phyloP scores from a whole-genome alignment of 2,113 vertebrate genomes.

The Tyrannus savana region DNA sequence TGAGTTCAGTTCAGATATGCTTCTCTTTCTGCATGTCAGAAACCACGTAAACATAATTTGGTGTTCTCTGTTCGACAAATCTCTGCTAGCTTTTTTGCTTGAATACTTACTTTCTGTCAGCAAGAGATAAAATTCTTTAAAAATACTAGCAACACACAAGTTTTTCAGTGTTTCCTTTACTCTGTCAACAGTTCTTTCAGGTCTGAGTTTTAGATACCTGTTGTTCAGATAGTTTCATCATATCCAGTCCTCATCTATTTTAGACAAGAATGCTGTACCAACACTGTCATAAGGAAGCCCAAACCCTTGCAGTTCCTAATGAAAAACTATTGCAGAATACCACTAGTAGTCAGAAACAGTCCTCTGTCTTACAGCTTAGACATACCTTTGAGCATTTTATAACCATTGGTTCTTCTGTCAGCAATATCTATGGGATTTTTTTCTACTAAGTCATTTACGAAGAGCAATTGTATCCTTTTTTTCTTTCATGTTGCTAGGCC shows the following conservation, averaged over 20 bases:
- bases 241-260: neutral
- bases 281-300: neutral
- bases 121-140: neutral
- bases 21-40: neutral
- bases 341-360: neutral
- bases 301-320: neutral
- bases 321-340: neutral
- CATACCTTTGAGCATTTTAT: neutral
- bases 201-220: neutral
- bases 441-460: neutral
- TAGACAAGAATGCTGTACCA: neutral
- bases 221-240: neutral
- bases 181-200: neutral
- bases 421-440: neutral
- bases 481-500: neutral
- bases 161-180: neutral
- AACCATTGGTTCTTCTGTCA: neutral
- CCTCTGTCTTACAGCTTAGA: neutral
- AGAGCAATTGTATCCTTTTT: neutral
- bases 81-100: neutral
- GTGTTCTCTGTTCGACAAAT: neutral
- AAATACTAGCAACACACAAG: neutral
- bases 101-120: neutral
- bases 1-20: neutral
- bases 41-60: neutral